Percentiles rank a stretch among this genome's conserved stretches.
Evolutionary conservation across 2,797 vertebrate species (phyloP).

Genomic region (Vespertilio murinus): DNA sequence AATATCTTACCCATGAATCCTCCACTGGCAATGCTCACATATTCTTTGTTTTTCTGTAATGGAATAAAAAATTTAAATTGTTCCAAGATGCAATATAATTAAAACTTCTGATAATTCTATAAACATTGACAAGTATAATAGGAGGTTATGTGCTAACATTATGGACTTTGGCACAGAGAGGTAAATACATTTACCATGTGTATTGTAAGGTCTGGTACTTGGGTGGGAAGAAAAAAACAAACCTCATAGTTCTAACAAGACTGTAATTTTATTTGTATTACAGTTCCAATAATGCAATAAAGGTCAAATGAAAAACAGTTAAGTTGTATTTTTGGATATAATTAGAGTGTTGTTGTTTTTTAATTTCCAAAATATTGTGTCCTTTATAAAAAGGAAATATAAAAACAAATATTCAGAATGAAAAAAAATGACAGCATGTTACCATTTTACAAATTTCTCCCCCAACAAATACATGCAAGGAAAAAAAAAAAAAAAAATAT

Average conservation of each 20-base stretch:
- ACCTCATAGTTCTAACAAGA: not conserved
- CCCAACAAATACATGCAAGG: not conserved
- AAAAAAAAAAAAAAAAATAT: too few species aligned
- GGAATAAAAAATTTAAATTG: slow-evolving; percentile 71
- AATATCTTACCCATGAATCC: slow-evolving; percentile 96
- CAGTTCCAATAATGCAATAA: not conserved
- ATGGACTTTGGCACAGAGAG: not conserved
- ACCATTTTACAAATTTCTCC: slow-evolving; percentile 27
- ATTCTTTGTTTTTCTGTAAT: slow-evolving; percentile 98
- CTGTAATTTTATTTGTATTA: not conserved
- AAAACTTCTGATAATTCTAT: not conserved
- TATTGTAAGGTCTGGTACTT: not conserved
- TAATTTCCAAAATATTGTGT: slow-evolving; percentile 16
- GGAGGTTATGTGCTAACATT: not conserved
- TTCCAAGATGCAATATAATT: slow-evolving; percentile 18
- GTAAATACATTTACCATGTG: not conserved
- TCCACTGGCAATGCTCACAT: slow-evolving; percentile 98
- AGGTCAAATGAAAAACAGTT: slow-evolving; percentile 12
- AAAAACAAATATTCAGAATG: slow-evolving; percentile 43
- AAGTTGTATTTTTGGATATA: not conserved
- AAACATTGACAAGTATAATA: not conserved
- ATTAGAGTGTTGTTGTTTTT: not conserved
- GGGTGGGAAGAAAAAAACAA: not conserved
- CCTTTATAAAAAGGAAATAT: slow-evolving; percentile 40
- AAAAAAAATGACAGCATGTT: not conserved